Conservation (phyloP, 1,140 invertebrate genomes). For the Anastatus disparis region DNA sequence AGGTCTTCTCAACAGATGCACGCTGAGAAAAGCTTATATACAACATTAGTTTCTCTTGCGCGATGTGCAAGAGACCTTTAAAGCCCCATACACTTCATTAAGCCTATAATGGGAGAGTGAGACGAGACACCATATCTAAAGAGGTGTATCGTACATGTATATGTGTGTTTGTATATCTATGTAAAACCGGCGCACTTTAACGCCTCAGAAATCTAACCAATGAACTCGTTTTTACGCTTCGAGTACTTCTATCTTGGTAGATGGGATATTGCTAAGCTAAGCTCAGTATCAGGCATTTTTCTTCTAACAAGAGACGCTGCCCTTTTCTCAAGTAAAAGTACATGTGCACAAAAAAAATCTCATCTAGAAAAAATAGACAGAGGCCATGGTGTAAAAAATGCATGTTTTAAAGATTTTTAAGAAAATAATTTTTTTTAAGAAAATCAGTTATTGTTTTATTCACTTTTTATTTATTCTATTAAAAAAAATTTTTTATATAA, state of each 20-base stretch:
- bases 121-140: background rate
- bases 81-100: conserved; percentile 55
- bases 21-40: background rate
- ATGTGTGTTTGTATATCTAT: no score
- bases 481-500: no score
- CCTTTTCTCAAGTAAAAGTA: no score
- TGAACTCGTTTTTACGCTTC: conserved; percentile 60
- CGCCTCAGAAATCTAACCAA: conserved; percentile 59
- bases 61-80: conserved; percentile 49
- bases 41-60: conserved; percentile 16
- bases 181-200: conserved; percentile 50
- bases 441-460: no score
- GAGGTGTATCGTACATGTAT: no score
- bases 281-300: no score
- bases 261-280: background rate
- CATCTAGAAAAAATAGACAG: no score
- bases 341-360: no score
- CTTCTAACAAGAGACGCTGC: background rate
- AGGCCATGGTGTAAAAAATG: no score
- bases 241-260: conserved; percentile 42
- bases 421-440: no score
- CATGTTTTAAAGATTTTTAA: no score
- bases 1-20: background rate
- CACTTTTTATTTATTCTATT: no score
- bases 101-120: conserved; percentile 52